phyloP scores from a whole-genome alignment of 2,797 vertebrate genomes.

The Yasuhikotakia modesta region DNA sequence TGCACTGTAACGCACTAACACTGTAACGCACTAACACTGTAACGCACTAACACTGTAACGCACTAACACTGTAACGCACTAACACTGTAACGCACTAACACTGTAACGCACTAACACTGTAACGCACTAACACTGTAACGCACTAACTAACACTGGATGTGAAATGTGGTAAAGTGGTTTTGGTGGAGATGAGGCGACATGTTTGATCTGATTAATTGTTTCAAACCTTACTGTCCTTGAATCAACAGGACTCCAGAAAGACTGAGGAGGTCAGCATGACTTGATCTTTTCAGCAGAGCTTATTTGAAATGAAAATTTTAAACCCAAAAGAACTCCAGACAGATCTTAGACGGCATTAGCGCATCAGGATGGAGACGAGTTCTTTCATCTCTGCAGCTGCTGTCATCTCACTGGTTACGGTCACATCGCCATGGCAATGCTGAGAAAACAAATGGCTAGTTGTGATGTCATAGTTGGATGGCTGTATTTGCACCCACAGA shows the following conservation, averaged over 20 bases:
- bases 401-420: slow-evolving; percentile 55
- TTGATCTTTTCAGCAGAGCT: slow-evolving; percentile 46
- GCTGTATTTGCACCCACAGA: slow-evolving; percentile 26
- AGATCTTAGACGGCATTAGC: slow-evolving; percentile 31
- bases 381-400: slow-evolving; percentile 57
- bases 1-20: no score
- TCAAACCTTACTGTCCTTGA: background rate
- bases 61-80: no score
- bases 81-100: no score
- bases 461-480: slow-evolving; percentile 56
- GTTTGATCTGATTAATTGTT: slow-evolving; percentile 6
- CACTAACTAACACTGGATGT: background rate
- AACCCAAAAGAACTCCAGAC: slow-evolving; percentile 54
- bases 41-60: no score
- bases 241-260: background rate
- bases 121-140: no score
- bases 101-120: no score
- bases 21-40: no score
- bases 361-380: no score
- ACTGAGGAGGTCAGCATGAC: slow-evolving; percentile 11
- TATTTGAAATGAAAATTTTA: slow-evolving; percentile 16
- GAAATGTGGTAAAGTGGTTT: background rate
- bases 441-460: slow-evolving; percentile 60
- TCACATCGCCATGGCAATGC: slow-evolving; percentile 51
- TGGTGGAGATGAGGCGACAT: background rate